Evolutionary conservation across 2,888 invertebrate species (phyloP).

Genomic region (Synergus itoensis): DNA sequence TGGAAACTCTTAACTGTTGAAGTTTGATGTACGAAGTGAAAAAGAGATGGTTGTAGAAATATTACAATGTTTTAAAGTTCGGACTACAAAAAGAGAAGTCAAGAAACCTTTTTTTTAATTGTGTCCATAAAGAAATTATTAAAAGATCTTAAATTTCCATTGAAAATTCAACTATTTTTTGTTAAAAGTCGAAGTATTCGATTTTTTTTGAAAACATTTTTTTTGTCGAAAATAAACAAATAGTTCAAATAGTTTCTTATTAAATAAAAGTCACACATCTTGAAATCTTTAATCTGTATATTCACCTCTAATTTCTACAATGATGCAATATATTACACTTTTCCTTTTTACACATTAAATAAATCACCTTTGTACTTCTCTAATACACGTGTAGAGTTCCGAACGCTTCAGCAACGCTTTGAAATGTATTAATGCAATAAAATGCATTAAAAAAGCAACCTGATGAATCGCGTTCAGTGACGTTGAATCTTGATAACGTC

Average conservation of each 20-base stretch:
- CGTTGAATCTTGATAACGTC: constrained; percentile 9
- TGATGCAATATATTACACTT: constrained; percentile 29
- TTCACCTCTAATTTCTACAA: constrained; percentile 27
- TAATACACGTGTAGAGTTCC: not conserved
- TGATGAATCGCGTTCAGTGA: not conserved
- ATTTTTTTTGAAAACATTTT: too few relatives aligned
- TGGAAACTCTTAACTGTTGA: too few relatives aligned
- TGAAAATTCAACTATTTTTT: not conserved
- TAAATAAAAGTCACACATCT: not conserved
- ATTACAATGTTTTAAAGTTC: too few relatives aligned
- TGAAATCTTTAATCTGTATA: constrained; percentile 23
- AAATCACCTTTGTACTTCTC: constrained; percentile 30
- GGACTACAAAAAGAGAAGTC: too few relatives aligned
- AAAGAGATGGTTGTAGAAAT: too few relatives aligned
- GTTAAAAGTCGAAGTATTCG: too few relatives aligned
- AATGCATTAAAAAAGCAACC: not conserved
- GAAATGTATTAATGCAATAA: too few relatives aligned
- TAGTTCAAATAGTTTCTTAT: too few relatives aligned
- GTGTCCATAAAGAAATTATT: too few relatives aligned
- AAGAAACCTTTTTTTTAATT: too few relatives aligned
- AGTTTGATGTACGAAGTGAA: too few relatives aligned
- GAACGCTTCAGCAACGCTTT: not conserved
- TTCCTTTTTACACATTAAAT: constrained; percentile 35
- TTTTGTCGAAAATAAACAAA: too few relatives aligned
- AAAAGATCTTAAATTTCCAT: not conserved